These are phyloP conservation scores for Apostichopus californicus DNA, from an alignment of 35 echinoderm and acorn worm species.

Conservation along the genomic window DNA sequence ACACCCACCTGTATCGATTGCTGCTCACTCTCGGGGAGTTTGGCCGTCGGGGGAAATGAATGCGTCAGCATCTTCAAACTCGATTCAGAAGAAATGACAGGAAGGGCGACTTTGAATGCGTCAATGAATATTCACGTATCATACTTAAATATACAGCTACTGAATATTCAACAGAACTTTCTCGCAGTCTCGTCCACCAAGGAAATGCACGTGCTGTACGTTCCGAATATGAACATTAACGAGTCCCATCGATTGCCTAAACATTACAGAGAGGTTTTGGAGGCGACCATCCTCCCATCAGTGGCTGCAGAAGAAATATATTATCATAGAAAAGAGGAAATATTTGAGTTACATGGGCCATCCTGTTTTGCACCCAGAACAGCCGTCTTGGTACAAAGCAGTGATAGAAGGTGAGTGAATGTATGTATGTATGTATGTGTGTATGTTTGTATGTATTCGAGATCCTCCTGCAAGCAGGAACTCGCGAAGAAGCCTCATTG, in stretches of 20 bases:
- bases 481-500: too few relatives aligned
- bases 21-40: slow-evolving; percentile 15
- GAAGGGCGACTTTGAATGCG: not conserved
- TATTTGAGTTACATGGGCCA: slow-evolving; percentile 32
- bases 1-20: not conserved
- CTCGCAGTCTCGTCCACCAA: slow-evolving; percentile 5
- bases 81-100: not conserved
- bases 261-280: slow-evolving; percentile 3
- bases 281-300: slow-evolving; percentile 7
- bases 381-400: slow-evolving; percentile 12
- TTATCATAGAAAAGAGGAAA: slow-evolving; percentile 45
- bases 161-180: slow-evolving; percentile 43
- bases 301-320: slow-evolving; percentile 38
- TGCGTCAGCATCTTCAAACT: slow-evolving; percentile 22
- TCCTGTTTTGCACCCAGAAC: slow-evolving; percentile 39
- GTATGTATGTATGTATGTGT: too few relatives aligned
- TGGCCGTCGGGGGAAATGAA: slow-evolving; percentile 24
- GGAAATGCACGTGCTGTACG: slow-evolving; percentile 31
- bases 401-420: not conserved
- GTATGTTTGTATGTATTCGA: not conserved
- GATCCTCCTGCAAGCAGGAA: too few relatives aligned
- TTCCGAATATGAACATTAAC: not conserved
- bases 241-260: not conserved
- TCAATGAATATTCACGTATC: slow-evolving; percentile 45
- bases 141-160: slow-evolving; percentile 8